A percentile compares a stretch with the other conserved stretches of the same genome.
Conservation (phyloP, 2,797 vertebrate genomes). For the Smutsia gigantea region DNA sequence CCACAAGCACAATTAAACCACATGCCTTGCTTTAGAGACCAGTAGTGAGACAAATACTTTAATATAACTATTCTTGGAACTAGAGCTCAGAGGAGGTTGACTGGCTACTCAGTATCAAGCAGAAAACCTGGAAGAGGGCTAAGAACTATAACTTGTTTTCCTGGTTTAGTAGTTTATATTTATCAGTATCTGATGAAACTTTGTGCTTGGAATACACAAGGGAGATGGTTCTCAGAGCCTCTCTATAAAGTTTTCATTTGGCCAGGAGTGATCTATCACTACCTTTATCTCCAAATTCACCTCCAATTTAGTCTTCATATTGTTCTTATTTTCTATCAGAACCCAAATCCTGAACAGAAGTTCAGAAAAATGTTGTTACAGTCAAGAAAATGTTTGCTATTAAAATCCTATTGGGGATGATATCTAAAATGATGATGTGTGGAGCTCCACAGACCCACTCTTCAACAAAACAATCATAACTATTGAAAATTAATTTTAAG, state of each 20-base stretch:
- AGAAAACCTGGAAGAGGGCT: not conserved
- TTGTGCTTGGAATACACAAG: not conserved
- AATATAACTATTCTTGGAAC: not conserved
- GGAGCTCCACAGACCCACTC: not conserved
- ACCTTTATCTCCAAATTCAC: constrained; percentile 42
- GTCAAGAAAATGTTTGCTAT: constrained; percentile 38
- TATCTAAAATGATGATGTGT: constrained; percentile 23
- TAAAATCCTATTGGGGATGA: constrained; percentile 15
- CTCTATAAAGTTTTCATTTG: constrained; percentile 28
- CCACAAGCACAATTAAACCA: constrained; percentile 13
- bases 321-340: constrained; percentile 13
- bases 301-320: constrained; percentile 28
- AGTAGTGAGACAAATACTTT: constrained; percentile 7
- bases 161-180: constrained; percentile 33
- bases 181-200: not conserved
- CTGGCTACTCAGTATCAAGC: not conserved
- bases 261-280: not conserved
- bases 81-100: not conserved
- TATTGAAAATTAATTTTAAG: constrained; percentile 34
- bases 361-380: constrained; percentile 7
- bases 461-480: constrained; percentile 42
- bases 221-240: not conserved
- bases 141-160: not conserved
- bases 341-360: not conserved
- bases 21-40: not conserved